phyloP scores from a whole-genome alignment of 2,797 vertebrate genomes.

The Lepilemur ruficaudatus region DNA sequence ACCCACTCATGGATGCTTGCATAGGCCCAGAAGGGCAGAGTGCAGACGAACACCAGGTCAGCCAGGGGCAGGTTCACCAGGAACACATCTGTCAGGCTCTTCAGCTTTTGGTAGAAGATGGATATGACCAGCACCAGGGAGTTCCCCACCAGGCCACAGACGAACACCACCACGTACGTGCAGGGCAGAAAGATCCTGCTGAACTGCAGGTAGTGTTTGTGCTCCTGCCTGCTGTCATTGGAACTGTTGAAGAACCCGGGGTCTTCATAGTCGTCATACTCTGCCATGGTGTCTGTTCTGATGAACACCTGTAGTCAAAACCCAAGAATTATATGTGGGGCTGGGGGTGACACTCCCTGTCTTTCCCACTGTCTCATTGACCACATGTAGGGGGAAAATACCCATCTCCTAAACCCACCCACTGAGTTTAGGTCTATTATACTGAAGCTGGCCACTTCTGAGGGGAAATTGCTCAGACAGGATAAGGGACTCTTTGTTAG shows the following conservation, averaged over 20 bases:
- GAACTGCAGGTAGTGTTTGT: constrained; percentile 53
- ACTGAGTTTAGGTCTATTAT: too few relatives aligned
- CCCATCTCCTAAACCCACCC: not conserved
- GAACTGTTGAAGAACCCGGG: accelerated
- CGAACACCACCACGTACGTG: constrained; percentile 73
- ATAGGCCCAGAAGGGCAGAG: constrained; percentile 80
- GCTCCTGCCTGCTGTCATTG: not conserved
- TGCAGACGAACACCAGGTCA: constrained; percentile 82
- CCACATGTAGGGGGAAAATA: not conserved
- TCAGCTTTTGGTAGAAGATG: constrained; percentile 78
- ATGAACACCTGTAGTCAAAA: constrained; percentile 49
- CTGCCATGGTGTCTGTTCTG: constrained; percentile 18
- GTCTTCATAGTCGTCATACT: accelerated
- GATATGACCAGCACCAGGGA: constrained; percentile 74
- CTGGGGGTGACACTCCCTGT: accelerated
- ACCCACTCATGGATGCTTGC: constrained; percentile 69
- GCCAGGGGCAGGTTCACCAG: constrained; percentile 81
- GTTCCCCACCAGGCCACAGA: constrained; percentile 79
- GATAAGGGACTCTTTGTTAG: not conserved
- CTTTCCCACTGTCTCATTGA: not conserved
- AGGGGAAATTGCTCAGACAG: not conserved
- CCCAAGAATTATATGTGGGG: not conserved
- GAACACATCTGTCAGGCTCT: constrained; percentile 76
- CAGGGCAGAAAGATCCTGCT: constrained; percentile 73
- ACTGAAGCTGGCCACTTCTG: too few relatives aligned